Evolutionary conservation across 2,797 vertebrate genomes (phyloP).

Genomic region (Lithobates pipiens): DNA sequence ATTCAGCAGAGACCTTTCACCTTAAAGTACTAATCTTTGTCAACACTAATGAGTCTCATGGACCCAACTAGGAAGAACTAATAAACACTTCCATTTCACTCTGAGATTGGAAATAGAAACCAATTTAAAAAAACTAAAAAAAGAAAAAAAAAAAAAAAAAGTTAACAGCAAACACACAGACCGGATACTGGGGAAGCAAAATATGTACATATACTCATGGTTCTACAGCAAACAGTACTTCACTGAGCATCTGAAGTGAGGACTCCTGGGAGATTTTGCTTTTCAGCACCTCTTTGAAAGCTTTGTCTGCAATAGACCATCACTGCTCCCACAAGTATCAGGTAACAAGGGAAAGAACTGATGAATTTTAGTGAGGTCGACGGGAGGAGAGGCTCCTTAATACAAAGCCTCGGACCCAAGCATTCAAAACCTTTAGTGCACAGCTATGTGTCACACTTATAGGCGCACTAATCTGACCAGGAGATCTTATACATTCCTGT

Average conservation of each 20-base stretch:
- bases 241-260: conserved; percentile 68
- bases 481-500: conserved; percentile 80
- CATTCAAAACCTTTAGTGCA: conserved; percentile 67
- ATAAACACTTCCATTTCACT: conserved; percentile 8
- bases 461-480: conserved; percentile 74
- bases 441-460: conserved; percentile 76
- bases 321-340: conserved; percentile 95
- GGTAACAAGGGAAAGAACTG: conserved; percentile 83
- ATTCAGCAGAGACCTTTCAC: conserved; percentile 69
- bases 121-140: conserved; percentile 23
- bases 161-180: neutral
- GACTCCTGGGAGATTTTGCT: conserved; percentile 81
- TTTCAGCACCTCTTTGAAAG: conserved; percentile 93
- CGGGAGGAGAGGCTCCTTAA: conserved; percentile 68
- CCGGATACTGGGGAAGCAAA: conserved; percentile 50
- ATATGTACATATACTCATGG: conserved; percentile 36
- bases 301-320: conserved; percentile 89
- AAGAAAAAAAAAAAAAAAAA: conserved; percentile 2
- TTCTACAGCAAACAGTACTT: conserved; percentile 75
- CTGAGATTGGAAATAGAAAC: neutral
- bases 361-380: conserved; percentile 66
- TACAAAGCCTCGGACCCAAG: conserved; percentile 71
- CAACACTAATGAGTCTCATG: conserved; percentile 68
- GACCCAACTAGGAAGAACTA: conserved; percentile 66
- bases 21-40: conserved; percentile 66